Conservation (phyloP, 2,797 vertebrate genomes). For the Alcedo atthis region DNA sequence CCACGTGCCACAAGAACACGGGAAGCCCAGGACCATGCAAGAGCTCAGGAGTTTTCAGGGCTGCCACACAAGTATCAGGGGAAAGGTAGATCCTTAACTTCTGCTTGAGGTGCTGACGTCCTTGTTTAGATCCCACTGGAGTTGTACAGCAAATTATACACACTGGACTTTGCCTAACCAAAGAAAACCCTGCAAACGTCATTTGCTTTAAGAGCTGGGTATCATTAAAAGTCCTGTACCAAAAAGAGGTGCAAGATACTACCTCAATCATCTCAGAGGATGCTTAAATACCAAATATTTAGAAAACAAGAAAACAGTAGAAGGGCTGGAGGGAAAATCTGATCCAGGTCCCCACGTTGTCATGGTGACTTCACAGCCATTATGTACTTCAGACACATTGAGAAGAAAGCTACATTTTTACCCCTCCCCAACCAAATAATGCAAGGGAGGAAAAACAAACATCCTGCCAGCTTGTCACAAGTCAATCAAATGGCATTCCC, state of each 20-base stretch:
- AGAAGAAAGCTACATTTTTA: conserved; percentile 20
- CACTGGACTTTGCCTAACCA: background rate
- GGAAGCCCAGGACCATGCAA: background rate
- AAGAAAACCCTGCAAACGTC: background rate
- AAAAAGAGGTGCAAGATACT: background rate
- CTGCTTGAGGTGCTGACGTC: background rate
- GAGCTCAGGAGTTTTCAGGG: background rate
- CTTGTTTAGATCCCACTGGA: background rate
- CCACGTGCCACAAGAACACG: fast-evolving
- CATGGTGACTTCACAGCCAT: conserved; percentile 59
- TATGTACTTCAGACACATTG: conserved; percentile 31
- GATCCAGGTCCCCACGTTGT: conserved; percentile 25
- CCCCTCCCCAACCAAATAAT: background rate
- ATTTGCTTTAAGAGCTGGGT: background rate
- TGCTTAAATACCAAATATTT: background rate
- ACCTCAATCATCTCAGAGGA: background rate
- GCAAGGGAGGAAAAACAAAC: background rate
- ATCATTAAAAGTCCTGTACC: background rate
- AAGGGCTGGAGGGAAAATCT: background rate
- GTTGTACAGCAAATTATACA: background rate
- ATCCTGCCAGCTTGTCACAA: background rate
- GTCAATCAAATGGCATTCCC: background rate
- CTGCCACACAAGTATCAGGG: fast-evolving
- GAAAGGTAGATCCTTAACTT: background rate
- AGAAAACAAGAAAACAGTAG: background rate